A percentile compares a stretch with the other conserved stretches of the same genome.
These are phyloP conservation scores for Apogon talboti DNA, from an alignment of 2,797 vertebrate genomes.

Conservation along the genomic window DNA sequence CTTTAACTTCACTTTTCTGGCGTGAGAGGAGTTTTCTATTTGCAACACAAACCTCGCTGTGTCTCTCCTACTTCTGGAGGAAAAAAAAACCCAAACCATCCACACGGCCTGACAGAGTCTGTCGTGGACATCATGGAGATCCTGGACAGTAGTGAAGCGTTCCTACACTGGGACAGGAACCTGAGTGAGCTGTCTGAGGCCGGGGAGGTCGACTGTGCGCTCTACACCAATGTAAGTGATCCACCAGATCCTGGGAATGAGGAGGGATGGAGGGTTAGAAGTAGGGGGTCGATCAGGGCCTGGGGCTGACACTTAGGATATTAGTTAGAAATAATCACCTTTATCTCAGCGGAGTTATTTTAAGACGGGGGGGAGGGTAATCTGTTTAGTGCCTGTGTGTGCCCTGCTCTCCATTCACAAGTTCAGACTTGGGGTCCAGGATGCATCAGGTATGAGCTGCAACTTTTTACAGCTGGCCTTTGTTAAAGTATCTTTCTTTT, in stretches of 20 bases:
- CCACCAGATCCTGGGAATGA: not conserved
- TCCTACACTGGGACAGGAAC: constrained; percentile 94
- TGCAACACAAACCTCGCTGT: not conserved
- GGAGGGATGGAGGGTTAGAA: not conserved
- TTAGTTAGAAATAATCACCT: not conserved
- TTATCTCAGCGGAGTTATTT: constrained; percentile 13
- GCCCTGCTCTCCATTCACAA: constrained; percentile 70
- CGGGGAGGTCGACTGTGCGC: constrained; percentile 87
- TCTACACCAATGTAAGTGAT: constrained; percentile 91
- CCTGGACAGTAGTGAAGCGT: constrained; percentile 88
- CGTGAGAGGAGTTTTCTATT: constrained; percentile 7
- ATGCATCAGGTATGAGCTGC: constrained; percentile 25
- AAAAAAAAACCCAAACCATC: not conserved
- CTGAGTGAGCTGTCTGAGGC: constrained; percentile 94
- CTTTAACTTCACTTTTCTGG: no score
- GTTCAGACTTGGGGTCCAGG: constrained; percentile 72
- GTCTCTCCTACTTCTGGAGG: not conserved
- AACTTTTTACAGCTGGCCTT: not conserved
- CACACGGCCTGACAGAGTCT: not conserved
- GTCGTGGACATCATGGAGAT: constrained; percentile 86
- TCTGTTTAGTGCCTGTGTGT: not conserved
- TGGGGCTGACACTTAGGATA: constrained; percentile 4
- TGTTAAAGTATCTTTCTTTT: not conserved
- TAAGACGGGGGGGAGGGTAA: not conserved
- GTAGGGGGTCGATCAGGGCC: constrained; percentile 2